Conservation (phyloP, 1,140 invertebrate species). For the Lanistes nyassanus region DNA sequence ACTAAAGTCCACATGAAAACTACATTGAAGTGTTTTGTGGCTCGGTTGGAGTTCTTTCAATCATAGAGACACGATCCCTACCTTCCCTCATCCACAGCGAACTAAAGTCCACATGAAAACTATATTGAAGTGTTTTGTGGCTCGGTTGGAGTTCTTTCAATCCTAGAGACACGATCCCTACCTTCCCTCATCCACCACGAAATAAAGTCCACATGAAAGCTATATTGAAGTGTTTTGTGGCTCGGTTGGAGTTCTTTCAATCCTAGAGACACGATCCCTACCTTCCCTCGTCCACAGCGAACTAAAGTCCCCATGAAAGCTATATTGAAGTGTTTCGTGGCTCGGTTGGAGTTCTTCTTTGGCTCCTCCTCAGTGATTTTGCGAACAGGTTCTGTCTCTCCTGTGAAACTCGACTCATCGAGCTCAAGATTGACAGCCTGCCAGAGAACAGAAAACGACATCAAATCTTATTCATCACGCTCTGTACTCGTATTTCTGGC, state of each 20-base stretch:
- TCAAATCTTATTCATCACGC: neutral
- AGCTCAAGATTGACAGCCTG: slow-evolving; percentile 83
- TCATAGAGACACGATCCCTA: no score
- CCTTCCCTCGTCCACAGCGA: slow-evolving; percentile 95
- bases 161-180: slow-evolving; percentile 66
- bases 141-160: no score
- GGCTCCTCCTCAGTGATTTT: slow-evolving; percentile 63
- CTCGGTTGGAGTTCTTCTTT: slow-evolving; percentile 18
- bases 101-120: no score
- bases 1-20: no score
- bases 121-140: no score
- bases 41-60: no score
- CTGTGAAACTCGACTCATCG: slow-evolving; percentile 99
- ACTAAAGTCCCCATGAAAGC: slow-evolving; percentile 99
- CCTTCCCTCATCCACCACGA: slow-evolving; percentile 95
- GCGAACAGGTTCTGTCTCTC: slow-evolving; percentile 77
- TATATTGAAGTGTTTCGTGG: slow-evolving; percentile 75
- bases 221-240: slow-evolving; percentile 75
- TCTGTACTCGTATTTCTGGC: no score
- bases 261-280: slow-evolving; percentile 66
- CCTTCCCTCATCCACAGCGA: no score
- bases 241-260: slow-evolving; percentile 19
- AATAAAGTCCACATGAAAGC: slow-evolving; percentile 99
- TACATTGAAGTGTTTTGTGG: no score
- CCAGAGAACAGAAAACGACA: slow-evolving; percentile 12